phyloP scores from a whole-genome alignment of 2,797 vertebrate species.

The Chaetodon trifasciatus region DNA sequence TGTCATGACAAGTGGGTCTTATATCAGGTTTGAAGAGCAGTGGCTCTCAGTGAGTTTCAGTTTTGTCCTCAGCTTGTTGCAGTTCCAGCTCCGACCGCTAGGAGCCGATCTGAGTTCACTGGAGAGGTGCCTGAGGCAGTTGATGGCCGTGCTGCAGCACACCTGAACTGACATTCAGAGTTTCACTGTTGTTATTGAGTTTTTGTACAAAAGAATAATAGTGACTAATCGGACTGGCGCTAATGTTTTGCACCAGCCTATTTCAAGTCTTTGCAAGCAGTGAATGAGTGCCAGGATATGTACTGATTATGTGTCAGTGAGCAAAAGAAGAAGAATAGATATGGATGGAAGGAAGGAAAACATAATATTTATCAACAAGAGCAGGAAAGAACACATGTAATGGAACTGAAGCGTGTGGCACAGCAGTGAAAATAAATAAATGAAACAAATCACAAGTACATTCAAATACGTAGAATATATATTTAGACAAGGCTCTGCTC shows the following conservation, averaged over 20 bases:
- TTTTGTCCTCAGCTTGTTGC: slow-evolving; percentile 38
- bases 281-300: neutral
- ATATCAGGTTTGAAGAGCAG: neutral
- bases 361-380: neutral
- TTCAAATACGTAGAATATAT: neutral
- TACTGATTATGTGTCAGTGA: neutral
- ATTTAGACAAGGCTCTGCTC: no score
- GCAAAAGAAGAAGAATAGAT: neutral
- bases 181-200: neutral
- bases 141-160: slow-evolving; percentile 26
- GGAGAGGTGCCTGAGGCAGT: slow-evolving; percentile 48
- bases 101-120: slow-evolving; percentile 80
- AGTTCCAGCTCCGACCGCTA: slow-evolving; percentile 73
- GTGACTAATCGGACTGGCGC: neutral
- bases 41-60: no score
- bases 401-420: neutral
- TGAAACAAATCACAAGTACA: neutral
- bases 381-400: neutral
- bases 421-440: neutral
- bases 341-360: no score
- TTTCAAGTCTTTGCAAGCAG: neutral
- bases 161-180: slow-evolving; percentile 29
- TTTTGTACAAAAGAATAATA: neutral
- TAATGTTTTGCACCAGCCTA: neutral
- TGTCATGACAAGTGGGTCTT: neutral